Evolutionary conservation across 2,888 invertebrate species (phyloP).

Genomic region (Agriotes lineatus): DNA sequence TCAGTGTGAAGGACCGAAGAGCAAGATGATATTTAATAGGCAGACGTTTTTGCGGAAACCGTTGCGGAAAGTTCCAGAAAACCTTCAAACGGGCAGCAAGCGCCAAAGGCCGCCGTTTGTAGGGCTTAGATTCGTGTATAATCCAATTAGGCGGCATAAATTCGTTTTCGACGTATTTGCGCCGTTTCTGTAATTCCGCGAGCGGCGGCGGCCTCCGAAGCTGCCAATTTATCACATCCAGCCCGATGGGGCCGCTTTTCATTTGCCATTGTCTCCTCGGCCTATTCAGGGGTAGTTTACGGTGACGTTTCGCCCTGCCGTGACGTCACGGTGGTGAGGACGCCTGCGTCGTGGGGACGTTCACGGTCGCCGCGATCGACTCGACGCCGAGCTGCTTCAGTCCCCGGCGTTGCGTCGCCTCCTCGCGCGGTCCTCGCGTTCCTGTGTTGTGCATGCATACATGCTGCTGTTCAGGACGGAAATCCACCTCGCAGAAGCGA

Average conservation of each 20-base stretch:
- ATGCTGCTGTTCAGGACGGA: slow-evolving; percentile 30
- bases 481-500: slow-evolving; percentile 6
- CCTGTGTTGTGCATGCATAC: slow-evolving; percentile 45
- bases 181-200: background rate
- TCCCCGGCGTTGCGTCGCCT: slow-evolving; percentile 47
- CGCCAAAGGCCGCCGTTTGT: background rate
- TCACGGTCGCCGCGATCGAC: slow-evolving; percentile 62
- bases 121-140: no score
- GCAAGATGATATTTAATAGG: no score
- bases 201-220: background rate
- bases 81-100: no score
- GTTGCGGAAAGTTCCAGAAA: no score
- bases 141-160: background rate
- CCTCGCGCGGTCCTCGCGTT: slow-evolving; percentile 40
- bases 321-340: slow-evolving; percentile 57
- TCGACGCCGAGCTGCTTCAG: slow-evolving; percentile 56
- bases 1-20: no score
- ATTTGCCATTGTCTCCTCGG: slow-evolving; percentile 42
- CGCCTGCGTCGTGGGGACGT: slow-evolving; percentile 57
- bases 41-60: no score
- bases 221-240: slow-evolving; percentile 32
- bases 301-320: slow-evolving; percentile 54
- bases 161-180: background rate
- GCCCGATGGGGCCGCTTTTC: slow-evolving; percentile 33
- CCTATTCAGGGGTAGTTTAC: slow-evolving; percentile 49